Base-by-base conservation (phyloP, 2,113 vertebrate species). In the Ginglymostoma cirratum region DNA sequence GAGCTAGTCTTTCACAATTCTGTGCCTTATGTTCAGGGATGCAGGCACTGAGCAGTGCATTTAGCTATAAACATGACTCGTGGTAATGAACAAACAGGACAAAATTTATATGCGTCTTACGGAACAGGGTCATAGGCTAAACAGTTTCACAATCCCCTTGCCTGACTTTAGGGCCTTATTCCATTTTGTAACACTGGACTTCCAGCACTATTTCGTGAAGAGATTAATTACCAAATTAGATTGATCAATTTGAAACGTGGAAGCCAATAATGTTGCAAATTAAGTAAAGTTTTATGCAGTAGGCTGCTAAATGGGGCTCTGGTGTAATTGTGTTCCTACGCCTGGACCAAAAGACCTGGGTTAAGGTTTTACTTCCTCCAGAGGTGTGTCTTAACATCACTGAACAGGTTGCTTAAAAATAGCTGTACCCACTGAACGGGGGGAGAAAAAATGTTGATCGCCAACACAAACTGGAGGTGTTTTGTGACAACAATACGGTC, bases 201-300 rank as follows among this genome's bases (percentile, higher is more conserved):
- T 69, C 27, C 38, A 69, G 66, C 70, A 70, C 92, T 27, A 5
- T 94, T 94, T 94, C n/a, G 15, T 94, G 30, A 94, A 69, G n/a
- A 94, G 38, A 94, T 67, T 93, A 93, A 23, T 67, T 67, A 67
- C n/a, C 65, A 65, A 38, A 93, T 15, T 93, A 48, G 52, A 93
- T 65, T 10, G 61, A 93, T 42, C 10, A 94, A 4, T 94, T 94
- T 5, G 42, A 67, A 70, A 76, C 4, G 19, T 42, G 52, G 67
- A 95, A 95, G 72, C 94, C 30, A 95, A 72, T 19, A 95, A 45
- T 94, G 21, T 94, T 94, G 65, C 10, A 94, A 66, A 94, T 34
- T 52, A 95, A 95, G 76, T 69, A 48, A 95, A 95, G 45, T 45
- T 52, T 69, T 72, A 15, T 27, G 52, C 2, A 45, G 48, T 72